These are phyloP conservation scores for Danio jaintianensis DNA, from an alignment of 2,797 vertebrate species.

Conservation along the genomic window DNA sequence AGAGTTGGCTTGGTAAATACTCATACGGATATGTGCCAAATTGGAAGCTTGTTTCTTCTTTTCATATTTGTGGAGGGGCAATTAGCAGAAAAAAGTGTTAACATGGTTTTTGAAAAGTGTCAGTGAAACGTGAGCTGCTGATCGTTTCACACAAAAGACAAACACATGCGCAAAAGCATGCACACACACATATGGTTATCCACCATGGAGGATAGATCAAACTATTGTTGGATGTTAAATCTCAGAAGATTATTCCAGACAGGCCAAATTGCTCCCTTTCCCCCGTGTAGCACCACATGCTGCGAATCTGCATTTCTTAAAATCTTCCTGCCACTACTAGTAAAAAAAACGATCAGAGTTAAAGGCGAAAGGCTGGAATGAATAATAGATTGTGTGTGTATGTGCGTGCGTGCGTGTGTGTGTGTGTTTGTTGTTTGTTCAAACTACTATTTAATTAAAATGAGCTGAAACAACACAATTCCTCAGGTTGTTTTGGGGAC, in stretches of 20 bases:
- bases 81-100: background rate
- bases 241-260: conserved; percentile 53
- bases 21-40: conserved; percentile 12
- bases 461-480: too few relatives aligned
- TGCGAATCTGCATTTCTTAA: conserved; percentile 14
- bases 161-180: background rate
- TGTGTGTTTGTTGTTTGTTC: too few relatives aligned
- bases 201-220: conserved; percentile 32
- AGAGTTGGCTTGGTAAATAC: conserved; percentile 8
- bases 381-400: background rate
- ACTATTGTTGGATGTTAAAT: conserved; percentile 34
- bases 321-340: background rate
- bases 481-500: too few relatives aligned
- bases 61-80: conserved; percentile 5
- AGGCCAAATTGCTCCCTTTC: conserved; percentile 52
- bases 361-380: background rate
- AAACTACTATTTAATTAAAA: too few relatives aligned
- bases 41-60: conserved; percentile 18
- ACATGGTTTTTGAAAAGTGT: background rate
- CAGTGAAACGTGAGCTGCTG: background rate
- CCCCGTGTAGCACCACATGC: conserved; percentile 1
- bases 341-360: background rate
- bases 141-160: conserved; percentile 1
- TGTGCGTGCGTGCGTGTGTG: background rate
- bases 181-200: conserved; percentile 2